phyloP scores from a whole-genome alignment of 2,797 vertebrate genomes.

The Holocentrus rufus region DNA sequence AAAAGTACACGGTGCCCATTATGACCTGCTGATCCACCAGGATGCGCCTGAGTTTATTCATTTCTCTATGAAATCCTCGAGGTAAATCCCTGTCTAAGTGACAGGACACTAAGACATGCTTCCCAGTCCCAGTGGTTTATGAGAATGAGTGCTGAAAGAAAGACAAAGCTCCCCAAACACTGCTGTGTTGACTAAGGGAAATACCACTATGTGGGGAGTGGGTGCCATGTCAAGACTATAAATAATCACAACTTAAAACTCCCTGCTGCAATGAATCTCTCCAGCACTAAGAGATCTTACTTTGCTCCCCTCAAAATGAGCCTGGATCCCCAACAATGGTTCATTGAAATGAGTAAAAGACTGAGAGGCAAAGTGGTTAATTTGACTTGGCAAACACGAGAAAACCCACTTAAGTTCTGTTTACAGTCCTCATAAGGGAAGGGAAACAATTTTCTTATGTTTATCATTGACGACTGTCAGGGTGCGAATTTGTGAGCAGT shows the following conservation, averaged over 20 bases:
- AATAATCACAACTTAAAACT: constrained; percentile 78
- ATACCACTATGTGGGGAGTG: constrained; percentile 78
- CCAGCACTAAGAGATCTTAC: constrained; percentile 49
- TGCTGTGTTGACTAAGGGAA: constrained; percentile 81
- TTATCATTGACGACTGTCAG: constrained; percentile 34
- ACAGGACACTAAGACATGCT: constrained; percentile 54
- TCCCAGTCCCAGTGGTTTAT: constrained; percentile 60
- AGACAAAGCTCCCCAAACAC: constrained; percentile 80
- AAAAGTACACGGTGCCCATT: not conserved
- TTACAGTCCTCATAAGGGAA: constrained; percentile 55
- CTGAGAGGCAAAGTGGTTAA: constrained; percentile 46
- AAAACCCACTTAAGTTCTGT: constrained; percentile 49
- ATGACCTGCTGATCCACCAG: not conserved
- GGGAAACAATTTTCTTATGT: constrained; percentile 42
- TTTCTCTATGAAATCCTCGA: constrained; percentile 17
- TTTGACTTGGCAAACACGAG: constrained; percentile 58
- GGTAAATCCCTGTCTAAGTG: constrained; percentile 42
- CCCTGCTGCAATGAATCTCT: constrained; percentile 64
- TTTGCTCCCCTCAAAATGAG: constrained; percentile 60
- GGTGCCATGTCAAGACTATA: constrained; percentile 78
- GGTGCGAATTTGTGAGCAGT: constrained; percentile 26
- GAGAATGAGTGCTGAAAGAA: constrained; percentile 67
- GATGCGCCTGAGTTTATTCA: not conserved
- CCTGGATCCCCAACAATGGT: constrained; percentile 70
- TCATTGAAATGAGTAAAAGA: constrained; percentile 56